Conservation (phyloP, 2,797 vertebrate species). For the Uromys caudimaculatus region DNA sequence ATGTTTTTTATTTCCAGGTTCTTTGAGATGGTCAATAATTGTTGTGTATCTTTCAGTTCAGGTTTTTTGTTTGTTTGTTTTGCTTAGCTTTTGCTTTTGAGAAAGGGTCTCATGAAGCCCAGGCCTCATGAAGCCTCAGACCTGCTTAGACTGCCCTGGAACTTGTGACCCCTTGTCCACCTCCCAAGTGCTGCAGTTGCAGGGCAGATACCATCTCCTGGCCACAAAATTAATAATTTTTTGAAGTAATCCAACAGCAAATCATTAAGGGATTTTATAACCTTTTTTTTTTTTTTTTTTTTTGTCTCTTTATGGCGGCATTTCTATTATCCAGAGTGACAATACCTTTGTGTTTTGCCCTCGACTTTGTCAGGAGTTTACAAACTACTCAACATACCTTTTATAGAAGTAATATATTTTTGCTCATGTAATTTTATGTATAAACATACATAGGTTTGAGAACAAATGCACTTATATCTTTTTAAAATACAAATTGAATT, state of each 20-base stretch:
- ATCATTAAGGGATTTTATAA: neutral
- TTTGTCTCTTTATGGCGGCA: neutral
- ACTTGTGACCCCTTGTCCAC: neutral
- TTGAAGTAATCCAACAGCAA: neutral
- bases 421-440: slow-evolving; percentile 10
- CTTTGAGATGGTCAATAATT: neutral
- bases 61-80: neutral
- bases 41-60: neutral
- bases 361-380: neutral
- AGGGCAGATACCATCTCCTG: neutral
- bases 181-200: neutral
- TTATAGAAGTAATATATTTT: slow-evolving; percentile 11
- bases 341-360: neutral
- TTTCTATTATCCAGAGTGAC: neutral
- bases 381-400: neutral
- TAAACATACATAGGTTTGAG: slow-evolving; percentile 30
- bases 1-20: slow-evolving; percentile 18
- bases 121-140: neutral
- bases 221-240: slow-evolving; percentile 27
- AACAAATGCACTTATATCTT: neutral
- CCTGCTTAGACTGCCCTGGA: neutral
- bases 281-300: neutral
- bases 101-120: neutral
- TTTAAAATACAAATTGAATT: neutral
- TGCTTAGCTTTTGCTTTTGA: neutral